Conservation (phyloP, 2,113 vertebrate genomes). For the Pleuronectes platessa region DNA sequence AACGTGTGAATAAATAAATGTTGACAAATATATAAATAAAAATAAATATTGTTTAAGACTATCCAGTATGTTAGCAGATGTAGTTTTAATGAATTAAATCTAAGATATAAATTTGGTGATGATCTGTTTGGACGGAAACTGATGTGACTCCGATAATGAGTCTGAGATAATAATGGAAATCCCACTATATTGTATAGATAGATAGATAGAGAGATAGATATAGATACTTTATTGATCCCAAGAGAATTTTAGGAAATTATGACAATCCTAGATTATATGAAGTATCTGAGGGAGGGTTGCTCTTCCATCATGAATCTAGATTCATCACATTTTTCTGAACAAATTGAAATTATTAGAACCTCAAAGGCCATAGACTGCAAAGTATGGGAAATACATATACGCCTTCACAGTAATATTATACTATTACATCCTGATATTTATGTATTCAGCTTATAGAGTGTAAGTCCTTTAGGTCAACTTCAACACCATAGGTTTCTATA, state of each 20-base stretch:
- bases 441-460: constrained; percentile 41
- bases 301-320: constrained; percentile 21
- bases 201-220: too few species aligned
- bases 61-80: constrained; percentile 9
- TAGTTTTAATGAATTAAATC: constrained; percentile 28
- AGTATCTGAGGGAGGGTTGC: constrained; percentile 40
- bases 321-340: constrained; percentile 20
- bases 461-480: constrained; percentile 49
- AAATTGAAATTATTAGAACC: constrained; percentile 31
- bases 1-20: constrained; percentile 30
- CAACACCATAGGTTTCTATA: constrained; percentile 41
- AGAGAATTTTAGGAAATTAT: constrained; percentile 10
- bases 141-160: constrained; percentile 1
- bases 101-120: constrained; percentile 9
- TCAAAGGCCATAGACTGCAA: constrained; percentile 39
- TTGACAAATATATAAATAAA: background rate
- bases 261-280: constrained; percentile 65
- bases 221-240: too few species aligned
- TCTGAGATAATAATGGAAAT: constrained; percentile 44
- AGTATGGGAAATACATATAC: constrained; percentile 38
- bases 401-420: constrained; percentile 49
- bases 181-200: constrained; percentile 19
- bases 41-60: constrained; percentile 13
- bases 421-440: constrained; percentile 50
- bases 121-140: constrained; percentile 29